Evolutionary conservation across 2,113 vertebrate genomes (phyloP).

Genomic region (Gavialis gangeticus): DNA sequence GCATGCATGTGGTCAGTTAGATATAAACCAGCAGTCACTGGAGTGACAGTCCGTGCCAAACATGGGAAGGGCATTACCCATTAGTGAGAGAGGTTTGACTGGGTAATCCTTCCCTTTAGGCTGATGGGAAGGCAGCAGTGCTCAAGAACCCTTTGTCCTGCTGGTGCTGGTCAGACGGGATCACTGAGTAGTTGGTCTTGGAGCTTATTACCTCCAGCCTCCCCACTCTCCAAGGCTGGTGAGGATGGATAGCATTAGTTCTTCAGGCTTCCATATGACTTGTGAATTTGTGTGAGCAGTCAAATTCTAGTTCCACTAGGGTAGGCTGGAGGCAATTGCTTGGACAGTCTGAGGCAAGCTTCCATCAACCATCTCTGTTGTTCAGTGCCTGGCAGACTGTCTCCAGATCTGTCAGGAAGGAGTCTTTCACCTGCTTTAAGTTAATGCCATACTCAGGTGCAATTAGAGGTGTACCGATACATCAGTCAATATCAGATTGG

Average conservation of each 20-base stretch:
- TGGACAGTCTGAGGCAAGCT: background rate
- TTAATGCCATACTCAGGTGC: background rate
- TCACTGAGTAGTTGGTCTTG: background rate
- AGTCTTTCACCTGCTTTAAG: background rate
- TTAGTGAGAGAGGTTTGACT: background rate
- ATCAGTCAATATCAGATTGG: too few species aligned
- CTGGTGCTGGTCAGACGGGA: background rate
- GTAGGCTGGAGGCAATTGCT: background rate
- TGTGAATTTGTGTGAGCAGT: background rate
- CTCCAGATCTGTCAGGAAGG: background rate
- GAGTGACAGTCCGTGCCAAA: background rate
- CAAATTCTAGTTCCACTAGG: background rate
- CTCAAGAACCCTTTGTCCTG: background rate
- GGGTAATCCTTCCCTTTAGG: accelerated
- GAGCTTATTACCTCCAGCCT: background rate
- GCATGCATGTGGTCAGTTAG: background rate
- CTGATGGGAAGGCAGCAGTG: too few species aligned
- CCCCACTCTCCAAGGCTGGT: background rate
- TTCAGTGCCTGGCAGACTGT: background rate
- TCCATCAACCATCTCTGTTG: background rate
- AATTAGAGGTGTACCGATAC: background rate
- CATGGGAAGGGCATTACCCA: accelerated
- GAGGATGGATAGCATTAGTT: background rate
- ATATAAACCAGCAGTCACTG: background rate
- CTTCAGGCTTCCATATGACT: background rate